Evolutionary conservation across 2,888 invertebrate species (phyloP).

Genomic region (Acrobasis suavella): DNA sequence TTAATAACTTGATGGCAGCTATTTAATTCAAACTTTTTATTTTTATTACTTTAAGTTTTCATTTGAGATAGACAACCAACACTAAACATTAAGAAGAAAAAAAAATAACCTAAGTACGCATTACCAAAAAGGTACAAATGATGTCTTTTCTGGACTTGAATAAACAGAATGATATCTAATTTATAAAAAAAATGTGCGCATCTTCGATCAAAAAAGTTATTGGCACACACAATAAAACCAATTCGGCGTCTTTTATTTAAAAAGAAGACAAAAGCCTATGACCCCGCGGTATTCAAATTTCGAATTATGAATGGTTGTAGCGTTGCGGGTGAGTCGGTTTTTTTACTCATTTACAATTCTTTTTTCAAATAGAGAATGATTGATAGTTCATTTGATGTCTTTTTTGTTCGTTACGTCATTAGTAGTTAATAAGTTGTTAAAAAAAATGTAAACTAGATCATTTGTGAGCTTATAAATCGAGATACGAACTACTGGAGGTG

Average conservation of each 20-base stretch:
- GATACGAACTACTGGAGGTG: conserved; percentile 42
- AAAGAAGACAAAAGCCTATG: conserved; percentile 53
- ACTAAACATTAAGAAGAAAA: too few relatives aligned
- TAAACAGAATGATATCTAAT: too few relatives aligned
- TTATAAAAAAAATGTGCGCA: neutral
- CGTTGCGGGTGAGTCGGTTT: conserved; percentile 39
- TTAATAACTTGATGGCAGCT: conserved; percentile 20
- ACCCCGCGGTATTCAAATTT: conserved; percentile 71
- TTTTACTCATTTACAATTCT: conserved; percentile 40
- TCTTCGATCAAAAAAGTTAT: neutral
- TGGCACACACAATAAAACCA: conserved; percentile 4
- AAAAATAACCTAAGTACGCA: too few relatives aligned
- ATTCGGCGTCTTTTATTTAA: conserved; percentile 15
- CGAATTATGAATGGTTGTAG: conserved; percentile 62
- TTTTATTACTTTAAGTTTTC: conserved; percentile 6
- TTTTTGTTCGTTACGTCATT: conserved; percentile 74
- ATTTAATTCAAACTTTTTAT: conserved; percentile 15
- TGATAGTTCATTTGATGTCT: conserved; percentile 74
- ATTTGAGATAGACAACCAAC: conserved; percentile 1
- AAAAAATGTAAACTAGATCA: conserved; percentile 76
- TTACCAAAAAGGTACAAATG: too few relatives aligned
- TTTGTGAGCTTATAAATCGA: conserved; percentile 53
- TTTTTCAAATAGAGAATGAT: conserved; percentile 74
- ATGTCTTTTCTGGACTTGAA: neutral
- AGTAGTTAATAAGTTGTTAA: conserved; percentile 77